A percentile compares a stretch with the other conserved stretches of the same genome.
These are phyloP conservation scores for Campoletis sonorensis DNA, from an alignment of 1,140 invertebrate genomes.

Conservation along the genomic window DNA sequence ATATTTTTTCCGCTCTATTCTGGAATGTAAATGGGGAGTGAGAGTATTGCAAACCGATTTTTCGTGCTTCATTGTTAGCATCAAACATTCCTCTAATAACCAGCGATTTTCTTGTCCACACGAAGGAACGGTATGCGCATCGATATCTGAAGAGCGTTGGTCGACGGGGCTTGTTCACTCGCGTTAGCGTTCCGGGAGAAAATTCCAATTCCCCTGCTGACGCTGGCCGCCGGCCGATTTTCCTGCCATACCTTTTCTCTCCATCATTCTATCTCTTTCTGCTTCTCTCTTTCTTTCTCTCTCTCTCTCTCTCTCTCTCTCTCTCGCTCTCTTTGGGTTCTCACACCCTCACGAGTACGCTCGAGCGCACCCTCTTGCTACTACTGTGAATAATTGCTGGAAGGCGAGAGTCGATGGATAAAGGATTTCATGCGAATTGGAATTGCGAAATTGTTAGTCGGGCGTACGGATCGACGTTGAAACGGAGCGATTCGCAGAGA, in stretches of 20 bases:
- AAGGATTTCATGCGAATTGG: constrained; percentile 63
- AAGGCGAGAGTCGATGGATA: constrained; percentile 58
- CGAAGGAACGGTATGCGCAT: not conserved
- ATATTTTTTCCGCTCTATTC: not conserved
- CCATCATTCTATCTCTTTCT: not conserved
- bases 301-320: constrained; percentile 2
- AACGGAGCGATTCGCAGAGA: not conserved
- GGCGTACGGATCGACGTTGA: constrained; percentile 29
- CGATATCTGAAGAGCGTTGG: not conserved
- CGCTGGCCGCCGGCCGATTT: constrained; percentile 27
- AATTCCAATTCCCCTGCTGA: constrained; percentile 37
- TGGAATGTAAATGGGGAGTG: not conserved
- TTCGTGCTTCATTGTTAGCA: not conserved
- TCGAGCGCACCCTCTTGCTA: constrained; percentile 56
- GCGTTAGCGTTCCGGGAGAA: constrained; percentile 42
- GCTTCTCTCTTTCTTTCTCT: not conserved
- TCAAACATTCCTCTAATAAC: constrained; percentile 39
- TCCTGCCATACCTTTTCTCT: not conserved
- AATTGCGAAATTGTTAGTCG: constrained; percentile 58
- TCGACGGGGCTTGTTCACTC: constrained; percentile 18
- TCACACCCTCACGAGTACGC: constrained; percentile 56
- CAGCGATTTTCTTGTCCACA: constrained; percentile 19
- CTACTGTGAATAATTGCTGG: constrained; percentile 61
- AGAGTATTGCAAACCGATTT: not conserved
- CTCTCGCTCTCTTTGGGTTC: constrained; percentile 22